These are phyloP conservation scores for Sussaba pulchella DNA, from an alignment of 2,888 invertebrate genomes.

Conservation along the genomic window DNA sequence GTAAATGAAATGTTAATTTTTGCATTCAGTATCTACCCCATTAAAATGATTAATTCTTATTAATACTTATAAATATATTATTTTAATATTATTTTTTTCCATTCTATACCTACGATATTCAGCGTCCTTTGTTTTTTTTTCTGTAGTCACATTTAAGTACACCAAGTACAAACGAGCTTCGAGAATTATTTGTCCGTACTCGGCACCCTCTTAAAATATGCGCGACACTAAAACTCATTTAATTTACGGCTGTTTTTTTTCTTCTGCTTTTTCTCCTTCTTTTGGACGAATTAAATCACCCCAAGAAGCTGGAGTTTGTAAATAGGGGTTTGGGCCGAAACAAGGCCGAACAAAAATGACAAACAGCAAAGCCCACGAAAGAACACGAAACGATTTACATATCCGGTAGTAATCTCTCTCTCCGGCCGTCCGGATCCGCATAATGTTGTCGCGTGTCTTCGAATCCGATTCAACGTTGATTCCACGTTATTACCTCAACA, in stretches of 20 bases:
- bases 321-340: conserved; percentile 60
- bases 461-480: conserved; percentile 70
- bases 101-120: background rate
- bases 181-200: conserved; percentile 43
- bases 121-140: conserved; percentile 15
- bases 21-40: too few species aligned
- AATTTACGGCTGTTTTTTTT: conserved; percentile 29
- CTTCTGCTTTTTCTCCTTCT: background rate
- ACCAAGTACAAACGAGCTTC: conserved; percentile 23
- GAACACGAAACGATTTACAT: conserved; percentile 77
- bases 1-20: too few species aligned
- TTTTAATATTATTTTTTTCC: background rate
- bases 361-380: conserved; percentile 73
- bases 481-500: conserved; percentile 36
- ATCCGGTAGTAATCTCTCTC: conserved; percentile 74
- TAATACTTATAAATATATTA: too few species aligned
- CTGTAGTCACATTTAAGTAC: background rate
- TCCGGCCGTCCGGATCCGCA: conserved; percentile 64
- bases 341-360: conserved; percentile 75
- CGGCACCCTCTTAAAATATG: conserved; percentile 52
- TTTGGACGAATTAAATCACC: conserved; percentile 70
- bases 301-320: conserved; percentile 64
- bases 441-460: conserved; percentile 28
- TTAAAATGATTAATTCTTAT: too few species aligned
- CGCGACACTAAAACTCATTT: conserved; percentile 63